These are phyloP conservation scores for Phocides pigmalion DNA, from an alignment of 1,140 invertebrate genomes.

Conservation along the genomic window DNA sequence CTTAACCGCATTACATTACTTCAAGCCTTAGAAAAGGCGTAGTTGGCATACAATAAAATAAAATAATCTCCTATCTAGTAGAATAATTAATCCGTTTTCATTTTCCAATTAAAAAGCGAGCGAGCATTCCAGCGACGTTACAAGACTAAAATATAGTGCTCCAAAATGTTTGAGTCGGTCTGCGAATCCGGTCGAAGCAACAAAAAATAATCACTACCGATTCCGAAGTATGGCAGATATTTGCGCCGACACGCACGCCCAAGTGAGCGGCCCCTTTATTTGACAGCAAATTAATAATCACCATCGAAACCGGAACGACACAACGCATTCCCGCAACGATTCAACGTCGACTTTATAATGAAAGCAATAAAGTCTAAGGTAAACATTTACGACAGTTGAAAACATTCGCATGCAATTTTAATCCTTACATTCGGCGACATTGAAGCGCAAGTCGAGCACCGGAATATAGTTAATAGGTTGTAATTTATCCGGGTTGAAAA, in stretches of 20 bases:
- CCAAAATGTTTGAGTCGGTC: constrained; percentile 69
- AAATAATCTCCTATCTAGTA: neutral
- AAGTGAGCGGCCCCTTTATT: constrained; percentile 81
- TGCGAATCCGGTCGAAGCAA: constrained; percentile 72
- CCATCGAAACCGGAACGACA: constrained; percentile 63
- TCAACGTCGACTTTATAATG: constrained; percentile 70
- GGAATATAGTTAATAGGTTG: constrained; percentile 80
- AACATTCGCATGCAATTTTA: constrained; percentile 71
- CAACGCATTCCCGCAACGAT: constrained; percentile 54
- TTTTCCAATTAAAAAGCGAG: constrained; percentile 36
- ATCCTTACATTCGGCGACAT: constrained; percentile 71
- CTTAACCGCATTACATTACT: too few species aligned
- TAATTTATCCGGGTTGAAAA: constrained; percentile 80
- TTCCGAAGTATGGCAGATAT: constrained; percentile 82
- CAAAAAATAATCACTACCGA: constrained; percentile 79
- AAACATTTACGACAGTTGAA: constrained; percentile 55
- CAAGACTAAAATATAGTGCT: constrained; percentile 55
- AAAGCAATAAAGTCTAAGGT: constrained; percentile 63
- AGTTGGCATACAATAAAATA: neutral
- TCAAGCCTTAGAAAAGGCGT: too few species aligned
- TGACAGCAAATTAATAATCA: constrained; percentile 83
- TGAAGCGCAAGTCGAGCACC: constrained; percentile 77
- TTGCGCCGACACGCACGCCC: constrained; percentile 80
- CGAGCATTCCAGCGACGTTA: constrained; percentile 50
- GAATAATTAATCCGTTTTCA: constrained; percentile 1